phyloP scores from a whole-genome alignment of 1,140 invertebrate species.

The Aphelinus certus region DNA sequence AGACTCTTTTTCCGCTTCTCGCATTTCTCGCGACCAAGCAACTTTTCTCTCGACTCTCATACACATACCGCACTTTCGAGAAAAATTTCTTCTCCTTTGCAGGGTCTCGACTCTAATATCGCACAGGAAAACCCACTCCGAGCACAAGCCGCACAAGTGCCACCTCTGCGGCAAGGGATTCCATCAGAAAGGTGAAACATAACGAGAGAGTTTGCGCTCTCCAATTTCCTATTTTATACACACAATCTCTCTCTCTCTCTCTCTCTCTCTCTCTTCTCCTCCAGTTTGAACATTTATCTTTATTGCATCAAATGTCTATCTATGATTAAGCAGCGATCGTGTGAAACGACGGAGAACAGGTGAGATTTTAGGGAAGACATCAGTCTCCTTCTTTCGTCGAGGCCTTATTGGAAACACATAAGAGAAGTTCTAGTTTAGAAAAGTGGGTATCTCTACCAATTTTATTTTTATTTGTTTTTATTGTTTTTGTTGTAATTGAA shows the following conservation, averaged over 20 bases:
- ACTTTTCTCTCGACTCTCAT: slow-evolving; percentile 24
- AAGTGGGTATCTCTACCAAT: too few species aligned
- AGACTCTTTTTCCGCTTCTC: background rate
- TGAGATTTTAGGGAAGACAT: slow-evolving; percentile 5
- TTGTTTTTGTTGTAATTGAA: too few species aligned
- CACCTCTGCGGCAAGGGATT: slow-evolving; percentile 79
- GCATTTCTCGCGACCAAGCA: background rate
- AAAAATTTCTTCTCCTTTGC: slow-evolving; percentile 27
- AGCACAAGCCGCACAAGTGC: slow-evolving; percentile 77
- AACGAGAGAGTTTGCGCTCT: background rate
- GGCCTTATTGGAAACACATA: too few species aligned
- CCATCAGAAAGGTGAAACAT: slow-evolving; percentile 76
- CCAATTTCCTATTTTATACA: background rate
- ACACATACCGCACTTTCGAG: background rate
- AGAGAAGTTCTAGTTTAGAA: too few species aligned
- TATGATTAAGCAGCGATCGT: background rate
- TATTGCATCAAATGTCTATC: slow-evolving; percentile 9
- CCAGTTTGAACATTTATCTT: slow-evolving; percentile 33
- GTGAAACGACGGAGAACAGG: slow-evolving; percentile 5
- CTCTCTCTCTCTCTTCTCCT: background rate
- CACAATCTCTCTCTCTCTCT: background rate
- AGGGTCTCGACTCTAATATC: slow-evolving; percentile 79
- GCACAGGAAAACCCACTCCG: slow-evolving; percentile 78
- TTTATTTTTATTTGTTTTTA: too few species aligned
- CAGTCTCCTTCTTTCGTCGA: too few species aligned